Percentiles rank a stretch among this genome's conserved stretches.
Evolutionary conservation across 2,797 vertebrate species (phyloP).

Genomic region (Sternarchorhynchus goeldii): DNA sequence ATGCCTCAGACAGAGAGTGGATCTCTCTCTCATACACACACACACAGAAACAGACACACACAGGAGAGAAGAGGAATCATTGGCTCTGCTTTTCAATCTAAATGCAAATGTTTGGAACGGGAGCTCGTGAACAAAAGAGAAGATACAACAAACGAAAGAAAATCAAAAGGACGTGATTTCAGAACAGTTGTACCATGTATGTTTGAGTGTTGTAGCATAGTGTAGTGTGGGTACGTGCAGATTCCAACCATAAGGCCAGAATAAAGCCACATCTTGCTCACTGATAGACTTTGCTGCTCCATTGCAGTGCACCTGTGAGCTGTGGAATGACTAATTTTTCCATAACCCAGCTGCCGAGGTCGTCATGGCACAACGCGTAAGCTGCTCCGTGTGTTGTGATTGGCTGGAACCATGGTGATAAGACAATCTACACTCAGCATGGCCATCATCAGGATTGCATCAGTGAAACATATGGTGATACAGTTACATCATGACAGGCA

Average conservation of each 20-base stretch:
- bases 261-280: slow-evolving; percentile 17
- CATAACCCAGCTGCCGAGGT: slow-evolving; percentile 32
- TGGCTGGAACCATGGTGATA: slow-evolving; percentile 39
- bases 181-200: slow-evolving; percentile 48
- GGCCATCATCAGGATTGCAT: slow-evolving; percentile 12
- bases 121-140: slow-evolving; percentile 48
- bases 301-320: slow-evolving; percentile 17
- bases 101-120: slow-evolving; percentile 58
- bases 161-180: slow-evolving; percentile 43
- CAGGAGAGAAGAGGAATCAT: slow-evolving; percentile 44
- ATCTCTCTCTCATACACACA: slow-evolving; percentile 9
- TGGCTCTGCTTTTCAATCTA: slow-evolving; percentile 59
- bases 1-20: slow-evolving; percentile 28
- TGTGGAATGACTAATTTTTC: slow-evolving; percentile 33
- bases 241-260: slow-evolving; percentile 26
- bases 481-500: slow-evolving; percentile 22
- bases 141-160: slow-evolving; percentile 39
- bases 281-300: neutral
- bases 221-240: slow-evolving; percentile 15
- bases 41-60: slow-evolving; percentile 24
- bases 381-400: slow-evolving; percentile 11
- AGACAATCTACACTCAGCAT: slow-evolving; percentile 28
- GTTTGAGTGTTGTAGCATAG: slow-evolving; percentile 31
- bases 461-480: slow-evolving; percentile 30
- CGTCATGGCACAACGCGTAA: slow-evolving; percentile 18